Base-by-base conservation (phyloP, 2,113 vertebrate genomes). In the Siniperca chuatsi region DNA sequence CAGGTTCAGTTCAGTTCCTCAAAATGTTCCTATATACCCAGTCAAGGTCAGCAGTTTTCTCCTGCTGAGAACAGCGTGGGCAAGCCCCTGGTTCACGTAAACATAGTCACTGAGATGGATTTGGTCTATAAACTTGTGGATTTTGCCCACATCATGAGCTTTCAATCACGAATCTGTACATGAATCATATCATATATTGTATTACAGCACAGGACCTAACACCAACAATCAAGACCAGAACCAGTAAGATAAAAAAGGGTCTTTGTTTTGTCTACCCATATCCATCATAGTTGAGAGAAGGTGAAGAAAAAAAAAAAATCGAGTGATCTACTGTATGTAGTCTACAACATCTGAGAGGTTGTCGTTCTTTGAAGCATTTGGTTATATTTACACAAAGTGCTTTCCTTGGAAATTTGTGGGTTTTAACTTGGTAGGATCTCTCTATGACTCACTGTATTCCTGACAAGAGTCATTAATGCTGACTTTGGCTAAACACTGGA, bases 401-500 rank as follows among this genome's bases (percentile, higher is more conserved):
- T 69, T 90, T 89, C 33, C 68, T 82, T 88, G 72, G 78, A 90
- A 84, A 86, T 79, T 0, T 78, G 77, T 66, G 73, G 80, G 54
- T 80, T 89, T 87, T 13, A 82, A 76, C 61, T 88, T 66, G 69
- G 75, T 71, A 44, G 58, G 52, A 85, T 75, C 37, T 79, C 64
- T 85, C 12, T 60, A 18, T 87, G 88, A 91, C 48, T 86, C 88
- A 87, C 64, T 44, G 16, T 80, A 42, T 79, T 89, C 68, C 88
- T 88, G 81, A 82, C 81, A 85, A 79, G 78, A 82, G 79, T 87
- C 72, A 84, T 81, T 82, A 84, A 61, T 78, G 77, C 78, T 48
- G 79, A 77, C 46, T 82, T 44, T 58, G 65, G 16, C 29, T 78
- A 75, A 88, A 85, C 52, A 75, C 88, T 60, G 83, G 50, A 76